phyloP scores from a whole-genome alignment of 1,140 invertebrate genomes.

The Yoshiicerus persimilis region DNA sequence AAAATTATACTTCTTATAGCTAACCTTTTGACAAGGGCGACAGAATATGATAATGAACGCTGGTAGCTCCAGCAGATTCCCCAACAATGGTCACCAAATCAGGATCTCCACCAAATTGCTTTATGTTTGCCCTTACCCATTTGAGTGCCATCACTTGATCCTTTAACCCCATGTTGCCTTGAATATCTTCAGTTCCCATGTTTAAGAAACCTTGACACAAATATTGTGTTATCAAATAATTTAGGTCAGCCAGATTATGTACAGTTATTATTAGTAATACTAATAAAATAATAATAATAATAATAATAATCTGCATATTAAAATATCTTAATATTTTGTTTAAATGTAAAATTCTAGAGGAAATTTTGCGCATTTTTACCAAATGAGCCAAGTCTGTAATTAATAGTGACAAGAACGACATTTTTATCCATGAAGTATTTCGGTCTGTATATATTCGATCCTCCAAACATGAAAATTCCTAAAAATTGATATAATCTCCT shows the following conservation, averaged over 20 bases:
- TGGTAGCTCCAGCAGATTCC: slow-evolving; percentile 51
- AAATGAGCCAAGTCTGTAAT: neutral
- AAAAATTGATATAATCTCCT: neutral
- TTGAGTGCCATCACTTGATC: neutral
- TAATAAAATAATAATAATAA: too few relatives aligned
- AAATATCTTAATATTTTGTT: neutral
- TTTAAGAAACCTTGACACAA: neutral
- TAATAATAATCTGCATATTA: neutral
- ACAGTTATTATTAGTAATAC: neutral
- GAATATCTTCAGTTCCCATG: neutral
- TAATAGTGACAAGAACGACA: neutral
- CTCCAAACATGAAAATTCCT: neutral
- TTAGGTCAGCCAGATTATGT: too few relatives aligned
- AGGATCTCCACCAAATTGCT: neutral
- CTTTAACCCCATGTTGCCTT: neutral
- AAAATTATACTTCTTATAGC: neutral
- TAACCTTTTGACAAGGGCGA: slow-evolving; percentile 45
- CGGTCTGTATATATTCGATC: neutral
- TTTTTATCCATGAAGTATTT: slow-evolving; percentile 25
- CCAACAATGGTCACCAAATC: neutral
- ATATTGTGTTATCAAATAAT: neutral
- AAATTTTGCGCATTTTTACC: neutral
- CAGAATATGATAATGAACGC: slow-evolving; percentile 45
- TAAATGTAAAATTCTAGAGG: neutral
- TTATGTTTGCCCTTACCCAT: slow-evolving; percentile 51